Evolutionary conservation across 1,140 invertebrate species (phyloP).

Genomic region (Drosophila oshimai): DNA sequence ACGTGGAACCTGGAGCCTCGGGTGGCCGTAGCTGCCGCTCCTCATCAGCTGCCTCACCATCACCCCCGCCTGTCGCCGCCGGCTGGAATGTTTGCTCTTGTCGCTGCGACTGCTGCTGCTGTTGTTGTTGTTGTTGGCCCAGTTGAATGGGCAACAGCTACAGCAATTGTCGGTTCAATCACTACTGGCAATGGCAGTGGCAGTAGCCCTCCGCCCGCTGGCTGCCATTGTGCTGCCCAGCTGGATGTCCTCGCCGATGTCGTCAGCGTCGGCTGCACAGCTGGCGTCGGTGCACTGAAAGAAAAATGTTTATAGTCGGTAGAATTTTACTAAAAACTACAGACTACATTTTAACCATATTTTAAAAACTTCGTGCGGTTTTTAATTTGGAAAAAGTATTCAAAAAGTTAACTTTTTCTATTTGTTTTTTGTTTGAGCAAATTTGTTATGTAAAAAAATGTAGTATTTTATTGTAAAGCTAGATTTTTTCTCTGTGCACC

Average conservation of each 20-base stretch:
- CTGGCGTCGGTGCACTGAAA: conserved; percentile 15
- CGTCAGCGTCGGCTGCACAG: conserved; percentile 28
- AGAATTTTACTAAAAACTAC: no score
- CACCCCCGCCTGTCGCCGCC: background rate
- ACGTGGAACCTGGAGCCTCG: background rate
- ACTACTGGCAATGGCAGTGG: conserved; percentile 17
- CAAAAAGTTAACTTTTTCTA: no score
- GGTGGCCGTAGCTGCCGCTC: background rate
- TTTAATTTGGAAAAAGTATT: no score
- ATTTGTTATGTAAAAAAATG: no score
- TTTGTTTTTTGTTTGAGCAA: no score
- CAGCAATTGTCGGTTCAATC: conserved; percentile 42
- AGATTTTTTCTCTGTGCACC: no score
- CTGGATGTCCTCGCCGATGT: conserved; percentile 39
- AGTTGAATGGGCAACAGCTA: conserved; percentile 12
- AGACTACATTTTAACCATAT: no score
- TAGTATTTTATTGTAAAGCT: no score
- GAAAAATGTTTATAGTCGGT: no score
- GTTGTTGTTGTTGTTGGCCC: no score
- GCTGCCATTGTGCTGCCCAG: conserved; percentile 53
- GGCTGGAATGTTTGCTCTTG: conserved; percentile 30
- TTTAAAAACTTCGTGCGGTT: no score
- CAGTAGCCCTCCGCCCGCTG: conserved; percentile 24
- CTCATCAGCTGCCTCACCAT: background rate
- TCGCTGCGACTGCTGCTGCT: conserved; percentile 7